phyloP scores from a whole-genome alignment of 2,797 vertebrate genomes.

The Alauda arvensis region DNA sequence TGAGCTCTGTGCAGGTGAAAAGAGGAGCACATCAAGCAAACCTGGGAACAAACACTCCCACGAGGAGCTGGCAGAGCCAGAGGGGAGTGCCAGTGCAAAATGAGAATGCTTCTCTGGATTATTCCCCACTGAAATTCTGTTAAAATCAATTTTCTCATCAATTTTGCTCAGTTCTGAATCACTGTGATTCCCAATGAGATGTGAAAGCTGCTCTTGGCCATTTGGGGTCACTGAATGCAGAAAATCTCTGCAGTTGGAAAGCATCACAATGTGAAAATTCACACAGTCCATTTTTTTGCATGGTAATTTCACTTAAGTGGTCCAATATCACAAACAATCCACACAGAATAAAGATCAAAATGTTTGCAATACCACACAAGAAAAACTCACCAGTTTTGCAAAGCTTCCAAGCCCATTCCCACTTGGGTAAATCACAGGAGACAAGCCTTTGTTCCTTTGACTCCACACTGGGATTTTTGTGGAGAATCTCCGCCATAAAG shows the following conservation, averaged over 20 bases:
- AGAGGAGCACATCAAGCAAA: not conserved
- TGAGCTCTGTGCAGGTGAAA: not conserved
- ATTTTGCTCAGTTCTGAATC: slow-evolving; percentile 6
- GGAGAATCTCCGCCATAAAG: not conserved
- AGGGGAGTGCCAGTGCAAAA: not conserved
- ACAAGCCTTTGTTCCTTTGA: not conserved
- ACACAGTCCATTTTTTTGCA: not conserved
- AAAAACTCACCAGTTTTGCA: not conserved
- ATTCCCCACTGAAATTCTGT: not conserved
- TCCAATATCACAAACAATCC: not conserved
- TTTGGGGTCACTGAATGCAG: slow-evolving; percentile 14
- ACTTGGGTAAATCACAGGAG: not conserved
- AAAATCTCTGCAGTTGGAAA: not conserved
- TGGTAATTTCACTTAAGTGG: slow-evolving; percentile 11
- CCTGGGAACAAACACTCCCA: not conserved
- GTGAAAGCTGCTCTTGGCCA: slow-evolving; percentile 31
- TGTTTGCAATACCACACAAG: not conserved
- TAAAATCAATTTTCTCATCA: slow-evolving; percentile 36
- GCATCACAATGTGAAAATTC: slow-evolving; percentile 1
- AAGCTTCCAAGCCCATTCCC: not conserved
- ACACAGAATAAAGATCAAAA: not conserved
- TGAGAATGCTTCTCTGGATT: not conserved
- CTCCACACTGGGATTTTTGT: not conserved
- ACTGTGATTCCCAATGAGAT: not conserved
- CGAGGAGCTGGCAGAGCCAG: not conserved